Evolutionary conservation across 1,140 invertebrate genomes (phyloP).

Genomic region (Thaumatotibia leucotreta): DNA sequence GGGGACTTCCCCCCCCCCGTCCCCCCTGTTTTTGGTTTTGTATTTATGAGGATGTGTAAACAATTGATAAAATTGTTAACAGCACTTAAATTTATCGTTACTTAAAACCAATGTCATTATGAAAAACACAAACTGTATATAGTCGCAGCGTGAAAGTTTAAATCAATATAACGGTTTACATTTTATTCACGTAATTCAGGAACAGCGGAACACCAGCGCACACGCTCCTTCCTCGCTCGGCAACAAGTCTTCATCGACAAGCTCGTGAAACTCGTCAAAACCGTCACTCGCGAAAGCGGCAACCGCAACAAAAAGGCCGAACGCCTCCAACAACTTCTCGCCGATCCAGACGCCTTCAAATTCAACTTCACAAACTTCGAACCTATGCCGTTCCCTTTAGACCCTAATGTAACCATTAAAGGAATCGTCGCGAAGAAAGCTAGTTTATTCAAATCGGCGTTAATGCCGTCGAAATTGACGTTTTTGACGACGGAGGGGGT

Average conservation of each 20-base stretch:
- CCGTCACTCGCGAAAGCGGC: slow-evolving; percentile 93
- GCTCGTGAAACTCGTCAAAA: slow-evolving; percentile 92
- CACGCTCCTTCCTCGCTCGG: slow-evolving; percentile 83
- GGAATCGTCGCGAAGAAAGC: slow-evolving; percentile 94
- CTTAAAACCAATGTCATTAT: too few relatives aligned
- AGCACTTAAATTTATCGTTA: too few relatives aligned
- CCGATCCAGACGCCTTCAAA: slow-evolving; percentile 88
- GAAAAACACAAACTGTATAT: too few relatives aligned
- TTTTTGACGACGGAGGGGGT: slow-evolving; percentile 89
- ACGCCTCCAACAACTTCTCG: slow-evolving; percentile 88
- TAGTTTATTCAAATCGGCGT: slow-evolving; percentile 95
- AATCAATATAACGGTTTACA: too few relatives aligned
- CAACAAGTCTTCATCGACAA: slow-evolving; percentile 95
- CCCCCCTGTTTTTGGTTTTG: too few relatives aligned
- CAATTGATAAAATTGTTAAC: too few relatives aligned
- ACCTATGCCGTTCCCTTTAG: slow-evolving; percentile 94
- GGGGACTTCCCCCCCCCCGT: too few relatives aligned
- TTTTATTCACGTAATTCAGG: too few relatives aligned
- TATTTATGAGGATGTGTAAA: too few relatives aligned
- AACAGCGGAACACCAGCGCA: slow-evolving; percentile 82
- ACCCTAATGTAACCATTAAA: slow-evolving; percentile 93
- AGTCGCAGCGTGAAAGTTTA: too few relatives aligned
- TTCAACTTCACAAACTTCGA: slow-evolving; percentile 96
- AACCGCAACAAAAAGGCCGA: slow-evolving; percentile 96
- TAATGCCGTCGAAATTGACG: slow-evolving; percentile 98